These are phyloP conservation scores for Pyrochroa serraticornis DNA, from an alignment of 2,888 invertebrate species.

Conservation along the genomic window DNA sequence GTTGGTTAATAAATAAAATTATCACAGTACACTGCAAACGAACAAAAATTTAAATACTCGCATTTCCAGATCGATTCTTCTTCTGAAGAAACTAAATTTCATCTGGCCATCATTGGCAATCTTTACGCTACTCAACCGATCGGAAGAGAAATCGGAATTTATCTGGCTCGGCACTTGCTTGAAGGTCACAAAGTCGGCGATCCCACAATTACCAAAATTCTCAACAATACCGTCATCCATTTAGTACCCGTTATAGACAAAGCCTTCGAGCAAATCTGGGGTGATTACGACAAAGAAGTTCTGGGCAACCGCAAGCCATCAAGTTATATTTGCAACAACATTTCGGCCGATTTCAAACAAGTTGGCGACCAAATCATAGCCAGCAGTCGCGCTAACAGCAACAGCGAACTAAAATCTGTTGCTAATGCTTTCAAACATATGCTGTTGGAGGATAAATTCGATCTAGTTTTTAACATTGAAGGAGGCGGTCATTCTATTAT, in stretches of 20 bases:
- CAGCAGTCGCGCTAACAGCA: conserved; percentile 50
- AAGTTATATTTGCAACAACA: conserved; percentile 52
- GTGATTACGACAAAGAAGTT: conserved; percentile 55
- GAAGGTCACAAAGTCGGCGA: conserved; percentile 73
- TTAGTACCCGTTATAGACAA: conserved; percentile 75
- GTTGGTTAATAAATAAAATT: no score
- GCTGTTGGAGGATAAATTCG: conserved; percentile 70
- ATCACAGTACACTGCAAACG: no score
- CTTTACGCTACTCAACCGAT: conserved; percentile 81
- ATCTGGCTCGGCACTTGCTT: conserved; percentile 81
- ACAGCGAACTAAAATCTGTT: conserved; percentile 56
- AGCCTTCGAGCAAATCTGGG: conserved; percentile 60
- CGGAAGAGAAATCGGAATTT: conserved; percentile 82
- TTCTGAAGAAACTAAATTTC: conserved; percentile 82
- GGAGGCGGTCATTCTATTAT: conserved; percentile 73
- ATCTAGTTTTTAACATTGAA: conserved; percentile 74
- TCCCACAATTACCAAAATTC: conserved; percentile 66
- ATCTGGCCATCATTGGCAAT: conserved; percentile 84
- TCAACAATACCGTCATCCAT: conserved; percentile 78
- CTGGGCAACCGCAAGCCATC: conserved; percentile 43
- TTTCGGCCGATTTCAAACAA: conserved; percentile 61
- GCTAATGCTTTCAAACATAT: conserved; percentile 70
- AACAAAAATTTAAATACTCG: no score
- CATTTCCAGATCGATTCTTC: conserved; percentile 67
- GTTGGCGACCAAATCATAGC: conserved; percentile 70